Conservation (phyloP, 1,140 invertebrate species). For the Frieseomelitta varia region DNA sequence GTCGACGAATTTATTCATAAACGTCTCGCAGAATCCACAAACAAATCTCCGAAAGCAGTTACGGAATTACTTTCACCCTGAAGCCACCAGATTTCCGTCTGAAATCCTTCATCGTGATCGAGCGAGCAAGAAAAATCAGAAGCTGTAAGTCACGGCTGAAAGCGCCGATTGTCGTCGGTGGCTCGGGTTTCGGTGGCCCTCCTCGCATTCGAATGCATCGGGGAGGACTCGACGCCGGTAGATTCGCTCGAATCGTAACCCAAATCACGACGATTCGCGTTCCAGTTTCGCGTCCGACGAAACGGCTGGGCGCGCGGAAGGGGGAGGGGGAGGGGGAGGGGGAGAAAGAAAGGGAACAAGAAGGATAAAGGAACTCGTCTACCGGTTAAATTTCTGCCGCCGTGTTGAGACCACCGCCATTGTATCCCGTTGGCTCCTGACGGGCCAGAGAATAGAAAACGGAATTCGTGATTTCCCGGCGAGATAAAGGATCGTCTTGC, state of each 20-base stretch:
- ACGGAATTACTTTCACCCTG: not conserved
- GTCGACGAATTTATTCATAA: not conserved
- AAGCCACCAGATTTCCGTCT: not conserved
- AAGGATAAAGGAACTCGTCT: slow-evolving; percentile 52
- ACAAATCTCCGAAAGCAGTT: not conserved
- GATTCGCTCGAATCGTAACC: not conserved
- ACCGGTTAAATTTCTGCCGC: slow-evolving; percentile 19
- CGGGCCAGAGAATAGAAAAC: slow-evolving; percentile 51
- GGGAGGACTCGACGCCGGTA: not conserved
- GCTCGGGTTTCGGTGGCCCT: no score
- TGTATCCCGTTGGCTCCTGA: slow-evolving; percentile 41
- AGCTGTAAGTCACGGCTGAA: slow-evolving; percentile 27
- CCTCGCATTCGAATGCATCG: not conserved
- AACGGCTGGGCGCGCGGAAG: not conserved
- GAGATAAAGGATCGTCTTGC: slow-evolving; percentile 56
- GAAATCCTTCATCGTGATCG: no score
- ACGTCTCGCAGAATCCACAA: not conserved
- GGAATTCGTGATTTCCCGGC: slow-evolving; percentile 44
- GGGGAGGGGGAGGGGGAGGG: no score
- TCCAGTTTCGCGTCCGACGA: not conserved
- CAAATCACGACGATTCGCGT: slow-evolving; percentile 12
- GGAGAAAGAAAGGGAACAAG: not conserved
- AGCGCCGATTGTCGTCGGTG: slow-evolving; percentile 4
- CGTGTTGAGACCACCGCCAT: slow-evolving; percentile 27
- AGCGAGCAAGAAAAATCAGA: slow-evolving; percentile 13